These are phyloP conservation scores for Dryobotodes eremita DNA, from an alignment of 2,888 invertebrate genomes.

Conservation along the genomic window DNA sequence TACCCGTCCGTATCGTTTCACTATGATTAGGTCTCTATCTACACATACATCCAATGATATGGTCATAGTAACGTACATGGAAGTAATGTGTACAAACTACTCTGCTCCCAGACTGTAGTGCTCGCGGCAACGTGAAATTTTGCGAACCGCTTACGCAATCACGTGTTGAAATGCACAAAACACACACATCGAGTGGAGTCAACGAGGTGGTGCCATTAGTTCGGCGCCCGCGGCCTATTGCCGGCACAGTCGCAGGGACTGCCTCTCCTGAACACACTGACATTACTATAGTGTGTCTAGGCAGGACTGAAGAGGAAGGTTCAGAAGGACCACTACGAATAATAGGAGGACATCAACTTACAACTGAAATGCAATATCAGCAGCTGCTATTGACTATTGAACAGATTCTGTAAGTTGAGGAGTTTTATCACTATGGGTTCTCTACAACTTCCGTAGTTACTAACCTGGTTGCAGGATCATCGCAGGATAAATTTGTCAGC, in stretches of 20 bases:
- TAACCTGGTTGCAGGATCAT: not conserved
- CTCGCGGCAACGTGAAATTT: slow-evolving; percentile 11
- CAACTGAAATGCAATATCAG: not conserved
- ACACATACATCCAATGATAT: not conserved
- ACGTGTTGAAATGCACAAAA: slow-evolving; percentile 55
- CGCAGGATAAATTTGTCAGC: not conserved
- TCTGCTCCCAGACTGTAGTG: slow-evolving; percentile 5
- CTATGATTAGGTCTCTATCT: slow-evolving; percentile 1
- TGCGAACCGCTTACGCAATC: slow-evolving; percentile 42
- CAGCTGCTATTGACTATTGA: not conserved
- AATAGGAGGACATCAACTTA: not conserved
- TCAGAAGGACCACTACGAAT: slow-evolving; percentile 19
- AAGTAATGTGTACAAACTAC: slow-evolving; percentile 1
- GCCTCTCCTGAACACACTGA: slow-evolving; percentile 1
- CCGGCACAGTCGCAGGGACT: not conserved
- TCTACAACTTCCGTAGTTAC: not conserved
- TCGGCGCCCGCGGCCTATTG: slow-evolving; percentile 17
- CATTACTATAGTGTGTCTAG: slow-evolving; percentile 6
- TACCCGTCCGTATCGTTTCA: not conserved
- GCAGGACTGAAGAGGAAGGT: not conserved
- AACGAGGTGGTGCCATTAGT: slow-evolving; percentile 29
- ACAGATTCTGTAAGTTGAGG: not conserved
- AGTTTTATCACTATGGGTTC: not conserved
- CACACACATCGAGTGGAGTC: slow-evolving; percentile 40
- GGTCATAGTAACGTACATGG: not conserved